Percentiles rank a stretch among this genome's conserved stretches.
Evolutionary conservation across 2,888 invertebrate genomes (phyloP).

Genomic region (Strigamia crassipes): DNA sequence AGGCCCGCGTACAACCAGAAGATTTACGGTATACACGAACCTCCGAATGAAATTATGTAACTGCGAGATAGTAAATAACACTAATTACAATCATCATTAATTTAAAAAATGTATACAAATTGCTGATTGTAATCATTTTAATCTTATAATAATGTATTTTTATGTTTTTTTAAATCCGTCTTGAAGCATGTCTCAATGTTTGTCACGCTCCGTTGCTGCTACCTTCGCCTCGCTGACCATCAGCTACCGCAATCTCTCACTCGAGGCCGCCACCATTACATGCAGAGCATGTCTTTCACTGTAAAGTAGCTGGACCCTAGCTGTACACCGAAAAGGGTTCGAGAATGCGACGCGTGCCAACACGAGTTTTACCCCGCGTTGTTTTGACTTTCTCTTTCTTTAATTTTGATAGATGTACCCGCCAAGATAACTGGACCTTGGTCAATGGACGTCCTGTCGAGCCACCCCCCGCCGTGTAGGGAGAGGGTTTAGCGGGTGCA

Average conservation of each 20-base stretch:
- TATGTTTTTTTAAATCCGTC: background rate
- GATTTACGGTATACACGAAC: no score
- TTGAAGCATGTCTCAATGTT: background rate
- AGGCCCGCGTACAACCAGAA: no score
- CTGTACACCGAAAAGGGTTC: background rate
- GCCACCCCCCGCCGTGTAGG: background rate
- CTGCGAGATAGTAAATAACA: background rate
- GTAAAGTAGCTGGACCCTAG: background rate
- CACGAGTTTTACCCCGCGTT: background rate
- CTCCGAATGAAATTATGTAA: background rate
- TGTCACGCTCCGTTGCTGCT: background rate
- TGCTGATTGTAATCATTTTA: background rate
- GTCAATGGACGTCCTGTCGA: background rate
- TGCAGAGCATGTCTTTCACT: background rate
- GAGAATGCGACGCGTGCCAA: background rate
- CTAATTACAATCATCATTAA: background rate
- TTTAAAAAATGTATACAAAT: background rate
- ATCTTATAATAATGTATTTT: background rate
- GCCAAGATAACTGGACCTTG: conserved; percentile 18
- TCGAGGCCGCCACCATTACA: conserved; percentile 6
- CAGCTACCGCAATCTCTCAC: background rate
- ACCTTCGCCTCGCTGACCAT: conserved; percentile 11
- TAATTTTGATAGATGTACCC: background rate
- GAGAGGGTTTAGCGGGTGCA: conserved; percentile 23
- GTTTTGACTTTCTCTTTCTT: conserved; percentile 21